Conservation (phyloP, 2,113 vertebrate genomes). For the Cebus imitator region DNA sequence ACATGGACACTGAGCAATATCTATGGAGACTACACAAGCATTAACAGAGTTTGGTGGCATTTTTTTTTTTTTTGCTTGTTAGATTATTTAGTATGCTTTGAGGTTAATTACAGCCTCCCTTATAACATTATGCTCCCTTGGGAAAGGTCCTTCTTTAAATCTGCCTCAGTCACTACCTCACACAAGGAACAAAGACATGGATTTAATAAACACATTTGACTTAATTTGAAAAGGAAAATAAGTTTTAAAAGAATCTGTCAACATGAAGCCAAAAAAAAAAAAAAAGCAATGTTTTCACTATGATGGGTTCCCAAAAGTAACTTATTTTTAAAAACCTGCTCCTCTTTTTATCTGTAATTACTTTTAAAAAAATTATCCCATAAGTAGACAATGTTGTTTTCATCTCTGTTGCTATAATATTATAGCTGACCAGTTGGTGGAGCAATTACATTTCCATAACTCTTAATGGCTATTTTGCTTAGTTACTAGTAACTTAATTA, state of each 20-base stretch:
- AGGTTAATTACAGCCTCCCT: not conserved
- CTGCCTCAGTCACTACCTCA: not conserved
- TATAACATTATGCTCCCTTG: constrained; percentile 12
- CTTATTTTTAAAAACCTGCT: not conserved
- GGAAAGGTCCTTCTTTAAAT: not conserved
- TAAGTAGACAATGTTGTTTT: constrained; percentile 63
- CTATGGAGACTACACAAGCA: not conserved
- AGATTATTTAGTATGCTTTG: not conserved
- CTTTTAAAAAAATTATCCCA: constrained; percentile 1
- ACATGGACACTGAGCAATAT: not conserved
- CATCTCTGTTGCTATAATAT: constrained; percentile 78
- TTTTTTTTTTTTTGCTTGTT: constrained; percentile 35
- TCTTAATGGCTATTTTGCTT: constrained; percentile 82
- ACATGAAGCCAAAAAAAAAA: constrained; percentile 5
- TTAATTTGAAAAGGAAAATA: constrained; percentile 41
- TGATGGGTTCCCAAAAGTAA: constrained; percentile 3
- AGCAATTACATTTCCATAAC: constrained; percentile 87
- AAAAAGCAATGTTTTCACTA: not conserved
- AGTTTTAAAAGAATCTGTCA: not conserved
- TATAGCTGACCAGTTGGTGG: constrained; percentile 89
- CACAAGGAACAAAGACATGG: not conserved
- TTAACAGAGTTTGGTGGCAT: not conserved
- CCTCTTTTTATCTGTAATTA: constrained; percentile 34
- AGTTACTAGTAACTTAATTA: constrained; percentile 79
- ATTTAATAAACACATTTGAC: not conserved